These are phyloP conservation scores for Mesoclemmys tuberculata DNA, from an alignment of 2,113 vertebrate species.

Conservation along the genomic window DNA sequence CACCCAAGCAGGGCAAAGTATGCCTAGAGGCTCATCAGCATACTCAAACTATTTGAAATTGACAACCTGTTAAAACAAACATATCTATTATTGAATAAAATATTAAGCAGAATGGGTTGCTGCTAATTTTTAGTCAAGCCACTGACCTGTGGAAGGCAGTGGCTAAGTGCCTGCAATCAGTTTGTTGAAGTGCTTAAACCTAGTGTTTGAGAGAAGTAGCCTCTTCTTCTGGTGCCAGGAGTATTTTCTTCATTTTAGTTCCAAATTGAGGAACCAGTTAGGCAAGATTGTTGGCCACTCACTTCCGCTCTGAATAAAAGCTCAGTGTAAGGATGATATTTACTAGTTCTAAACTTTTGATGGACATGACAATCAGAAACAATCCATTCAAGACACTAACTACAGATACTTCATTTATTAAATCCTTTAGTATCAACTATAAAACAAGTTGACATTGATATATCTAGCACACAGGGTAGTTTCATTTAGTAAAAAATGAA, in stretches of 20 bases:
- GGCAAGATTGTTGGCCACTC: too few relatives aligned
- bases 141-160: not conserved
- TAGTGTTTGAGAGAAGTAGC: not conserved
- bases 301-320: too few relatives aligned
- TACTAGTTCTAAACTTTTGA: too few relatives aligned
- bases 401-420: too few relatives aligned
- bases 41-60: not conserved
- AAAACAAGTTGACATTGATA: too few relatives aligned
- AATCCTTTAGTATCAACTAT: too few relatives aligned
- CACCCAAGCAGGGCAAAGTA: not conserved
- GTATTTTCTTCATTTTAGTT: not conserved
- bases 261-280: not conserved
- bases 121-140: not conserved
- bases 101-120: not conserved
- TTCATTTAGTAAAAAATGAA: too few relatives aligned
- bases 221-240: not conserved
- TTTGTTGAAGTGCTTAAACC: not conserved
- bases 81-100: not conserved
- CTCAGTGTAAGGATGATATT: too few relatives aligned
- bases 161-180: not conserved
- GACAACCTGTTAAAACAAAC: too few relatives aligned
- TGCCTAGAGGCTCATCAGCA: not conserved
- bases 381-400: too few relatives aligned
- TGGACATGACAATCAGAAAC: too few relatives aligned
- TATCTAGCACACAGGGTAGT: too few relatives aligned